Evolutionary conservation across 2,888 invertebrate species (phyloP).

Genomic region (Cremastobaeus sp.): DNA sequence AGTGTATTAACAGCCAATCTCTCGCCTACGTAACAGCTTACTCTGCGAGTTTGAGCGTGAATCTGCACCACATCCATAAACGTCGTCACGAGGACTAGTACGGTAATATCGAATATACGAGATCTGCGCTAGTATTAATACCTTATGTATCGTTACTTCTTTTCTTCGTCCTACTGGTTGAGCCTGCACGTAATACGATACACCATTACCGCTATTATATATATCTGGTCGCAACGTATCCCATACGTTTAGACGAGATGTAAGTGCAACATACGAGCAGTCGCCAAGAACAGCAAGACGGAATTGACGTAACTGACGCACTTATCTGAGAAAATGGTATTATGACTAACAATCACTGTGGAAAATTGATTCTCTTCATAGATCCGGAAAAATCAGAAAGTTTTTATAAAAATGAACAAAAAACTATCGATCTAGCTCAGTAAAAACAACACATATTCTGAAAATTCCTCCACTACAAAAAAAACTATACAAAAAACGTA

Average conservation of each 20-base stretch:
- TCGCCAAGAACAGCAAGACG: constrained; percentile 33
- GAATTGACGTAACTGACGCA: constrained; percentile 41
- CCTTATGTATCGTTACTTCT: constrained; percentile 66
- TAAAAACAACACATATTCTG: too few species aligned
- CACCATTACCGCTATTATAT: constrained; percentile 68
- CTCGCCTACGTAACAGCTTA: constrained; percentile 62
- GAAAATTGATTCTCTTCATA: constrained; percentile 35
- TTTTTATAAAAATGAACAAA: too few species aligned
- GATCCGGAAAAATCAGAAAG: too few species aligned
- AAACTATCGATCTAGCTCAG: too few species aligned
- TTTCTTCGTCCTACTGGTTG: constrained; percentile 64
- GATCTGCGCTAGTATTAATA: constrained; percentile 62
- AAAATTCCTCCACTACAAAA: too few species aligned
- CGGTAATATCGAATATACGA: constrained; percentile 48
- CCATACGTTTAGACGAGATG: constrained; percentile 51
- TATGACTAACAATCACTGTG: constrained; percentile 17
- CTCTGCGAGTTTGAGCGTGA: constrained; percentile 42
- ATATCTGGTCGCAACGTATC: constrained; percentile 29
- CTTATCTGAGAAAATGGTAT: constrained; percentile 18
- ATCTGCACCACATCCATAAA: constrained; percentile 43
- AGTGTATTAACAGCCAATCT: constrained; percentile 65
- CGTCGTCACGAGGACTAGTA: constrained; percentile 35
- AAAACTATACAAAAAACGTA: too few species aligned
- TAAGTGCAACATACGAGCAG: constrained; percentile 34
- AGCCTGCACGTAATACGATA: constrained; percentile 62